phyloP scores from a whole-genome alignment of 2,113 vertebrate species.

The Channa maculata region DNA sequence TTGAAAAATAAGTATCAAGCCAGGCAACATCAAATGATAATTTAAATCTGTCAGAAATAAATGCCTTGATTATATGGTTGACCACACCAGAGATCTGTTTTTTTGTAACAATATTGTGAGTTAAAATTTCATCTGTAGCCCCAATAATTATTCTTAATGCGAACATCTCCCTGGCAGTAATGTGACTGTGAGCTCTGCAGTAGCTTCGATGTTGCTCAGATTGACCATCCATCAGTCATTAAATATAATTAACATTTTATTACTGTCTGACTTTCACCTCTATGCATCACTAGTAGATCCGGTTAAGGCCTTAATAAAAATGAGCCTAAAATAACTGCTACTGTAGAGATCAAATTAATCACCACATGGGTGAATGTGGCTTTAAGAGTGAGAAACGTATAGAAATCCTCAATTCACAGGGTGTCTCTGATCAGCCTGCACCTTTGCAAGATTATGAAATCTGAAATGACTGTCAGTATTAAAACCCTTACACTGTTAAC shows the following conservation, averaged over 20 bases:
- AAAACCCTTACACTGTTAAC: too few relatives aligned
- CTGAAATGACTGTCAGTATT: too few relatives aligned
- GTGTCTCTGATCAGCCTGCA: background rate
- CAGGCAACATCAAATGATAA: slow-evolving; percentile 20
- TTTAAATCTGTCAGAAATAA: slow-evolving; percentile 25
- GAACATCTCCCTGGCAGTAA: slow-evolving; percentile 62
- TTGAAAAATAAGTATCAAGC: background rate
- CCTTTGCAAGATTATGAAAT: slow-evolving; percentile 7
- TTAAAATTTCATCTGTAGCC: slow-evolving; percentile 66
- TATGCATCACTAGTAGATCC: slow-evolving; percentile 50
- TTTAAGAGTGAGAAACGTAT: background rate
- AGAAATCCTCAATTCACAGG: background rate
- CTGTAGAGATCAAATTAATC: slow-evolving; percentile 51
- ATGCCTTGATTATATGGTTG: slow-evolving; percentile 36
- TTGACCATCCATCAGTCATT: slow-evolving; percentile 45
- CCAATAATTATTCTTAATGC: slow-evolving; percentile 60
- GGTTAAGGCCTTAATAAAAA: slow-evolving; percentile 57
- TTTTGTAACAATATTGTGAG: slow-evolving; percentile 43
- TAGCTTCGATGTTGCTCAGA: too few relatives aligned
- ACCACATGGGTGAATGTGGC: slow-evolving; percentile 22
- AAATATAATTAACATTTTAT: slow-evolving; percentile 76
- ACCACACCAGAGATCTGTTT: slow-evolving; percentile 36
- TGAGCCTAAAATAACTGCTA: slow-evolving; percentile 62
- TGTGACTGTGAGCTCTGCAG: slow-evolving; percentile 32
- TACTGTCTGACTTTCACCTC: slow-evolving; percentile 65